Evolutionary conservation across 1,140 invertebrate genomes (phyloP), one percentile per base, ranked within the genome.

Genomic region (Littorina saxatilis): DNA sequence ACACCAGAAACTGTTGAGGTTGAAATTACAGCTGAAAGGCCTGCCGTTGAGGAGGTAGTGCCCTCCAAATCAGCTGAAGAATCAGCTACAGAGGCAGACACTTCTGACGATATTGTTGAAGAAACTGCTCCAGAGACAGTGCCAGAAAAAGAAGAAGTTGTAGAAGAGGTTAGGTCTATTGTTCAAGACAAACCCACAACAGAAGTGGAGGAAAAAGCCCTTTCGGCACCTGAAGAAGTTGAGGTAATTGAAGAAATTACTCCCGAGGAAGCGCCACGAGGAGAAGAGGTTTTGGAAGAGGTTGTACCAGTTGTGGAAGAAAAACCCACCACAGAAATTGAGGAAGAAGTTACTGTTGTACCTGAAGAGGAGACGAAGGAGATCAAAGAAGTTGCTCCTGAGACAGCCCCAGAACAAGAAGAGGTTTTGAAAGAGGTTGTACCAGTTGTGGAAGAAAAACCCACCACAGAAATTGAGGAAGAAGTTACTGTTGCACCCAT

Each of bases 51-150:
- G 76, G 83, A 82, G 40, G 81, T 58, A 52, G 85, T 82, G 47
- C 29, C 80, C 27, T 78, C 84, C 37, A 82, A 84, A 77, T 80
- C 80, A 20, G 81, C 40, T 39, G 50, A 76, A 85, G 81, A 83
- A 75, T 52, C 73, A 68, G 50, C 58, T 68, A 32, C 80, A 29
- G 63, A 70, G 63, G 74, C 84, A 61, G 83, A 85, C 68, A 58
- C 73, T 83, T n/a, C 63, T 63, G 77, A 79, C 70, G 77, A 61
- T 1, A 63, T 52, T 50, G 11, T 32, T 17, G 68, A 72, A 27
- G 55, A n/a, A 11, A 15, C 23, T 58, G 75, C 79, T 39, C 50
- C 75, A 39, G 78, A 84, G 29, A n/a, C 23, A 39, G 75, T 81
- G 47, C 50, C 75, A 39, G 78, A 84, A 39, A n/a, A 40, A 40